Evolutionary conservation across 2,888 invertebrate genomes (phyloP), one percentile per base, ranked within the genome.

Genomic region (Rotaria macrura): DNA sequence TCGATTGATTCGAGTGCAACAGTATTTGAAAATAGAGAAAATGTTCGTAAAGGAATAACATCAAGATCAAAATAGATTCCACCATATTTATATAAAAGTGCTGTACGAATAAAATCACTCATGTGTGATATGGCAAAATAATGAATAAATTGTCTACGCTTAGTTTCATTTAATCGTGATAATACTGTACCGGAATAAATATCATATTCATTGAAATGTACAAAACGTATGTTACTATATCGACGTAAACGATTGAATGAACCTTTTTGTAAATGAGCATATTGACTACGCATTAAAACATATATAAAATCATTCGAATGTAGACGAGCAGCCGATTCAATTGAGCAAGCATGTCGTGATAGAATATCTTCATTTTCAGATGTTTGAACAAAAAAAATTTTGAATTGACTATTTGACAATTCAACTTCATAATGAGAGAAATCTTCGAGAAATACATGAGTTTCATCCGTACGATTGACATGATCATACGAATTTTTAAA

Each of bases 21-120:
- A 0, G 79, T 43, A 43, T 79, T 79, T 7, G 10, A 4, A 79
- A 79, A 79, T 79, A 23, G n/a, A 9, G 20, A 25, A 43, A 79
- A 79, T 40, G 9, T 40, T 43, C 14, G 40, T 25, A 79, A 79
- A n/a, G 79, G 79, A 23, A 79, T 79, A 3, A 79, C 79, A 79
- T 79, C 79, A 25, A 79, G 43, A 79, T 79, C 79, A 79, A 79
- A 79, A 79, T 79, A 79, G 14, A 79, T 79, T n/a, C 79, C 79
- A 40, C 79, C 79, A n/a, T 79, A 79, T 79, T 79, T 79, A 43
- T 79, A 79, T 79, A 79, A n/a, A 7, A 79, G 79, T 43, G 79
- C 79, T 43, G 79, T 79, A 40, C 79, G 40, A 43, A 79, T 79
- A 43, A 79, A 79, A 43, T 79, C 79, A 43, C 40, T 43, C 79